phyloP scores from a whole-genome alignment of 1,140 invertebrate species.

The Radopholus similis region DNA sequence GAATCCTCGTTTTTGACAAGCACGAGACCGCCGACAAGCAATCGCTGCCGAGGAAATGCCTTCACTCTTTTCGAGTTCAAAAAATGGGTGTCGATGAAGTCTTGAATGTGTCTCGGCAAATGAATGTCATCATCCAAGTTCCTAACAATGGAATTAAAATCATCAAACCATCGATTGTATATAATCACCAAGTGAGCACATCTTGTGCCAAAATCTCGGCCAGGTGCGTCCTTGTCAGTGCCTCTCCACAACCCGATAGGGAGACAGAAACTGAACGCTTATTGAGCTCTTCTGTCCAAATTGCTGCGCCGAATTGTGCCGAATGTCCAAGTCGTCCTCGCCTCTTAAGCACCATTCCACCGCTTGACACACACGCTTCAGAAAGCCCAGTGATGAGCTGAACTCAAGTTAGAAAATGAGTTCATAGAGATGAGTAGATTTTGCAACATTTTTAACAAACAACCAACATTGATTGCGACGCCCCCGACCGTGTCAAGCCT shows the following conservation, averaged over 20 bases:
- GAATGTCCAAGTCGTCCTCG: conserved; percentile 40
- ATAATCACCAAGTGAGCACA: conserved; percentile 3
- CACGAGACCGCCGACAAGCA: conserved; percentile 32
- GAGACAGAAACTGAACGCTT: conserved; percentile 27
- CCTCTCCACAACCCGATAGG: conserved; percentile 44
- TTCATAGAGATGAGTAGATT: background rate
- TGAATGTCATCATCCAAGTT: background rate
- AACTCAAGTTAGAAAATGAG: background rate
- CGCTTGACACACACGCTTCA: conserved; percentile 32
- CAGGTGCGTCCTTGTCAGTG: conserved; percentile 29
- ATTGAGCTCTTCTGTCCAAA: conserved; percentile 38
- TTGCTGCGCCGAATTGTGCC: conserved; percentile 32
- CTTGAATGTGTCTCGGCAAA: background rate
- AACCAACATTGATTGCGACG: conserved; percentile 25
- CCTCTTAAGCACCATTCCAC: conserved; percentile 40
- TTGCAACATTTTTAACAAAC: conserved; percentile 2
- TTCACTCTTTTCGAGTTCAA: conserved; percentile 2
- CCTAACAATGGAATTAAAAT: conserved; percentile 12
- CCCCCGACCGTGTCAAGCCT: conserved; percentile 41
- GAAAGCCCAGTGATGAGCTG: background rate
- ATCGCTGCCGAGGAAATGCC: conserved; percentile 17
- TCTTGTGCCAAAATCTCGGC: conserved; percentile 31
- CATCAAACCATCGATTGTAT: background rate
- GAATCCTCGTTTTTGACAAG: background rate
- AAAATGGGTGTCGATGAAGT: no score